Evolutionary conservation across 2,797 vertebrate species (phyloP).

Genomic region (Sarcoramphus papa): DNA sequence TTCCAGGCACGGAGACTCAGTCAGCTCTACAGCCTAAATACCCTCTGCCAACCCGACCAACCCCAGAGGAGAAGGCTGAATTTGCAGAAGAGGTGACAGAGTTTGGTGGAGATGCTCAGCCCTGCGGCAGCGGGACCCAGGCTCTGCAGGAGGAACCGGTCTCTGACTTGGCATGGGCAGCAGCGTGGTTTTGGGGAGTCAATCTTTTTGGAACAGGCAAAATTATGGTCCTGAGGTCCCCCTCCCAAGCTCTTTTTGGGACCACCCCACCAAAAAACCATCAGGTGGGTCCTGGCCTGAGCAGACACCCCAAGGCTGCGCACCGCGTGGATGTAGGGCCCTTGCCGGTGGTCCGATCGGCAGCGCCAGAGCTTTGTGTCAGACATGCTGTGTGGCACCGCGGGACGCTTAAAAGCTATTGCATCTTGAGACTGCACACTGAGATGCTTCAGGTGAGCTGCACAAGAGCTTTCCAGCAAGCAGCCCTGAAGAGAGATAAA

Average conservation of each 20-base stretch:
- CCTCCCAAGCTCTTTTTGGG: neutral
- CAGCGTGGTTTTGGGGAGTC: neutral
- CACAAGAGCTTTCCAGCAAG: neutral
- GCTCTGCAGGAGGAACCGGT: rapidly evolving
- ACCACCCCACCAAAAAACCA: neutral
- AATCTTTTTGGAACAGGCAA: neutral
- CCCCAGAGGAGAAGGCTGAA: neutral
- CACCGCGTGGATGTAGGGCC: rapidly evolving
- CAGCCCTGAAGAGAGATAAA: neutral
- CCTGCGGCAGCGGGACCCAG: neutral
- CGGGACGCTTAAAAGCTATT: rapidly evolving
- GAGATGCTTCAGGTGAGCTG: neutral
- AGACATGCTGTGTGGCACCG: rapidly evolving
- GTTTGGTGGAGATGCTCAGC: neutral
- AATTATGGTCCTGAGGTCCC: neutral
- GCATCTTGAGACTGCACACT: no score
- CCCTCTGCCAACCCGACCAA: neutral
- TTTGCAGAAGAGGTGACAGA: neutral
- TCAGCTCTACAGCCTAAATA: rapidly evolving
- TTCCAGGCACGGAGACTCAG: neutral
- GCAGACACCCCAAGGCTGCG: neutral
- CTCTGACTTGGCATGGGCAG: neutral
- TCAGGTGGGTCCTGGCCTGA: neutral
- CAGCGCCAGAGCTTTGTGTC: neutral
- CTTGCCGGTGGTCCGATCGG: rapidly evolving